A percentile compares a stretch with the other conserved stretches of the same genome.
Evolutionary conservation across 2,888 invertebrate species (phyloP).

Genomic region (Idaea dimidiata): DNA sequence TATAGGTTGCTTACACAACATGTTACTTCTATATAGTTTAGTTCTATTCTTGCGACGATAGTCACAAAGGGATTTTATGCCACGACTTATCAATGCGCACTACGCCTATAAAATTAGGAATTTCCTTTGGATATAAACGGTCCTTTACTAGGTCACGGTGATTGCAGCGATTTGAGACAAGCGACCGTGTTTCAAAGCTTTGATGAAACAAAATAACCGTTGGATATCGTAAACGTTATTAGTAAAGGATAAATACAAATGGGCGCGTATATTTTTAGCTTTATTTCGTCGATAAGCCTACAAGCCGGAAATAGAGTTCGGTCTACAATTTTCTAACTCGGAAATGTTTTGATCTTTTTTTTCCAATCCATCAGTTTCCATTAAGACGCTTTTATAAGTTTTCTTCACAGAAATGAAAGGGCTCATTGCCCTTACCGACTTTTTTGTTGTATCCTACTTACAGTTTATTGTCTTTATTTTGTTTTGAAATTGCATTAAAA

Average conservation of each 20-base stretch:
- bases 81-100: no score
- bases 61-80: no score
- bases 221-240: not conserved
- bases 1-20: no score
- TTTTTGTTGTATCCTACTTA: not conserved
- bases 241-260: not conserved
- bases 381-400: not conserved
- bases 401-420: not conserved
- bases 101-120: not conserved
- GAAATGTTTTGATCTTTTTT: not conserved
- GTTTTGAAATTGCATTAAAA: not conserved
- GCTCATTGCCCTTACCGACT: no score
- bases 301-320: not conserved
- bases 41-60: no score
- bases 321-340: not conserved
- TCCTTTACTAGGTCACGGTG: not conserved
- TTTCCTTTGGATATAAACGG: not conserved
- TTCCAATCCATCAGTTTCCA: slow-evolving; percentile 1
- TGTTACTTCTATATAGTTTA: no score
- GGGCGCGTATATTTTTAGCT: not conserved
- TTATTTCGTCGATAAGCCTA: not conserved
- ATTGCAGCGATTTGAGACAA: not conserved
- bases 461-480: not conserved
- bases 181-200: not conserved
- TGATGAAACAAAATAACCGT: not conserved